Conservation (phyloP, 30 jellyfish, hydroid and myxozoan species). For the Hydractinia symbiolongicarpus region DNA sequence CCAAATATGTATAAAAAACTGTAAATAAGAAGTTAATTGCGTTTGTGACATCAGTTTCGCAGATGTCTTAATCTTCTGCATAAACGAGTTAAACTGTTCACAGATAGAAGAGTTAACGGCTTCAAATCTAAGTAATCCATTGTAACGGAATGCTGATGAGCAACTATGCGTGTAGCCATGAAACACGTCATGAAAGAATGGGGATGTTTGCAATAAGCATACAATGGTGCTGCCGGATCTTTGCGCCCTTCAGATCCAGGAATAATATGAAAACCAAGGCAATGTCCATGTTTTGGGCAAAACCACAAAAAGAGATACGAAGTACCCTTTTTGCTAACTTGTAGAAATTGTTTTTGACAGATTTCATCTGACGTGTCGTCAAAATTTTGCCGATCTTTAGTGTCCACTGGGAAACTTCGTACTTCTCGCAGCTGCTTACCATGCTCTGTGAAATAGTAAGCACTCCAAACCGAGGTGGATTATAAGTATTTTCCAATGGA, state of each 20-base stretch:
- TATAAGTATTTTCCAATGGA: constrained; percentile 3
- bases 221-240: constrained; percentile 4
- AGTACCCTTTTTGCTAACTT: constrained; percentile 7
- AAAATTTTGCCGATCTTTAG: neutral
- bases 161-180: constrained; percentile 16
- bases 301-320: neutral
- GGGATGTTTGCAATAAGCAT: too few species aligned
- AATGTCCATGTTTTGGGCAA: constrained; percentile 15
- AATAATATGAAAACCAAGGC: constrained; percentile 14
- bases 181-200: constrained; percentile 14
- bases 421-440: constrained; percentile 1
- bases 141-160: constrained; percentile 3
- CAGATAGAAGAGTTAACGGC: constrained; percentile 5
- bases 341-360: constrained; percentile 2
- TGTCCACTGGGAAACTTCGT: constrained; percentile 6
- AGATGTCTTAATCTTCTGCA: constrained; percentile 3
- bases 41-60: constrained; percentile 1
- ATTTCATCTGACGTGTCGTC: constrained; percentile 6
- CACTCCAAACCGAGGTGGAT: constrained; percentile 19
- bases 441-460: constrained; percentile 9
- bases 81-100: constrained; percentile 8
- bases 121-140: constrained; percentile 1
- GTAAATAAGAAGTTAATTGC: neutral
- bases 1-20: constrained; percentile 15
- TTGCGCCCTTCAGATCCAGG: constrained; percentile 19